phyloP scores from a whole-genome alignment of 2,797 vertebrate species.

The Sebastiscus tertius region DNA sequence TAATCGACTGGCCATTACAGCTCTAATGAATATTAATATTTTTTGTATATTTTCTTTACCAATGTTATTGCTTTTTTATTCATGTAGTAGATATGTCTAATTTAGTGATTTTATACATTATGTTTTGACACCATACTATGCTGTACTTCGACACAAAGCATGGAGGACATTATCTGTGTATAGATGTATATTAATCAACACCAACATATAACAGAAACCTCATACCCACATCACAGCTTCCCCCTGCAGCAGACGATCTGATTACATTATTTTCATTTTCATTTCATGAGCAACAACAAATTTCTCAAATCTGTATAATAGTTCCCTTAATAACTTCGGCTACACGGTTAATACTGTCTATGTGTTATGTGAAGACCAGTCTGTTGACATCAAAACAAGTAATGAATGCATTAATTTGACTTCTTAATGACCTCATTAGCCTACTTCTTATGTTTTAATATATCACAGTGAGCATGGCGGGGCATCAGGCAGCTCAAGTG shows the following conservation, averaged over 20 bases:
- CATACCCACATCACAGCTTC: background rate
- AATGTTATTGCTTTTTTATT: background rate
- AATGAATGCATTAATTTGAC: conserved; percentile 58
- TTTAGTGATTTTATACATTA: no score
- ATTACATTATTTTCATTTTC: background rate
- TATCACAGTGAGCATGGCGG: conserved; percentile 34
- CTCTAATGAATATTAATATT: background rate
- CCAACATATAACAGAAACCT: background rate
- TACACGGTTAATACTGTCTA: background rate
- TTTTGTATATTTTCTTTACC: background rate
- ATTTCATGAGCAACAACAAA: background rate
- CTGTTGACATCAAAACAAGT: conserved; percentile 46
- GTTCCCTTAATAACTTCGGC: background rate
- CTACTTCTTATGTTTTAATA: conserved; percentile 52
- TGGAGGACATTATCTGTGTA: background rate
- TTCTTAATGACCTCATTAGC: conserved; percentile 61
- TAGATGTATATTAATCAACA: background rate
- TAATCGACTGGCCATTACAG: background rate
- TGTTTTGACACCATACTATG: background rate
- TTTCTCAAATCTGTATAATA: background rate
- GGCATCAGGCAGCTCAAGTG: conserved; percentile 50
- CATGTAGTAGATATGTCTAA: background rate
- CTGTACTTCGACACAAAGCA: background rate
- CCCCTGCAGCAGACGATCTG: background rate
- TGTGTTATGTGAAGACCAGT: conserved; percentile 13